These are phyloP conservation scores for Samia ricini DNA, from an alignment of 1,140 invertebrate genomes.

Conservation along the genomic window DNA sequence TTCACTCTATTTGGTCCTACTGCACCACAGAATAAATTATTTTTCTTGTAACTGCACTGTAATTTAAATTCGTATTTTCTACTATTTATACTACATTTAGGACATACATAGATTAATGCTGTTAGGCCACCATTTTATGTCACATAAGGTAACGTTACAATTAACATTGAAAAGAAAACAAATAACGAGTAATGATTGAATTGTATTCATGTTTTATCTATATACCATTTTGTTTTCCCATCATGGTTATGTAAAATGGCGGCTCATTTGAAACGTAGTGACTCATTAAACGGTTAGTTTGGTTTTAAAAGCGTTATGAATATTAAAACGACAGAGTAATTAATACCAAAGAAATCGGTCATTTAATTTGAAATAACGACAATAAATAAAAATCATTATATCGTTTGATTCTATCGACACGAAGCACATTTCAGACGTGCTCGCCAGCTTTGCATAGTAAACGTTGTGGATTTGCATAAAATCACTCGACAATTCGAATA, in stretches of 20 bases:
- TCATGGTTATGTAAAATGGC: too few relatives aligned
- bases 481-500: slow-evolving; percentile 32
- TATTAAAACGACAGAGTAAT: background rate
- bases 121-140: background rate
- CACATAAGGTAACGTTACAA: background rate
- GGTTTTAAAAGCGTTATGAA: background rate
- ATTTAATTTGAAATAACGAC: background rate
- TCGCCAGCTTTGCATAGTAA: slow-evolving; percentile 55
- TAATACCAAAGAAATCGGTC: too few relatives aligned
- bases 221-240: too few relatives aligned
- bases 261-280: background rate
- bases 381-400: slow-evolving; percentile 4
- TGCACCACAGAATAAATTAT: too few relatives aligned
- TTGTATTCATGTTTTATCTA: too few relatives aligned
- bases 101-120: background rate
- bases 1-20: too few relatives aligned
- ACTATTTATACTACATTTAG: too few relatives aligned
- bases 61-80: too few relatives aligned
- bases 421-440: slow-evolving; percentile 11
- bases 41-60: too few relatives aligned
- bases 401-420: slow-evolving; percentile 19
- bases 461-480: slow-evolving; percentile 53
- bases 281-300: background rate
- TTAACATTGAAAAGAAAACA: background rate
- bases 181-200: too few relatives aligned